A percentile compares a stretch with the other conserved stretches of the same genome.
These are phyloP conservation scores for Gobius niger DNA, from an alignment of 2,113 vertebrate species.

Conservation along the genomic window DNA sequence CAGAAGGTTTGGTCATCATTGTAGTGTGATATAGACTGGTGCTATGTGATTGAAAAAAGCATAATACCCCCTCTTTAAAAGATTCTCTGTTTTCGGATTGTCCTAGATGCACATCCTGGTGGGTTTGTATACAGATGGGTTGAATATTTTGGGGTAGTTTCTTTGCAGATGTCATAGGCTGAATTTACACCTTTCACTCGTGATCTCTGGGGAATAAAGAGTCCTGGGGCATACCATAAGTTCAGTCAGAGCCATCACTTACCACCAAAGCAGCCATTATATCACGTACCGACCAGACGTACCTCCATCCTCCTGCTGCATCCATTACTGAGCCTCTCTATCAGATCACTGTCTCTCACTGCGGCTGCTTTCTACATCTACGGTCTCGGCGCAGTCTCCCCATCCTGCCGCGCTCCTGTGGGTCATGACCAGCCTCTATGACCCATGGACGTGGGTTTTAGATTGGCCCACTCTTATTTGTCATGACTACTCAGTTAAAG, in stretches of 20 bases:
- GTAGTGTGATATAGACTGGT: too few relatives aligned
- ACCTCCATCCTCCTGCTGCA: slow-evolving; percentile 39
- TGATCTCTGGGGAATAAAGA: background rate
- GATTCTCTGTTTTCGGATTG: too few relatives aligned
- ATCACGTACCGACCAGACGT: slow-evolving; percentile 2
- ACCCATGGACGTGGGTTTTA: slow-evolving; percentile 31
- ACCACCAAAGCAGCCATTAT: background rate
- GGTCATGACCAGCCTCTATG: slow-evolving; percentile 52
- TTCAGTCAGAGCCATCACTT: background rate
- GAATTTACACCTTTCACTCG: background rate
- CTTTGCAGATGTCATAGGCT: background rate
- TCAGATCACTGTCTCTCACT: slow-evolving; percentile 43
- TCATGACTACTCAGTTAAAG: too few relatives aligned
- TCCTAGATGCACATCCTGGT: too few relatives aligned
- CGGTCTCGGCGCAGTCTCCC: slow-evolving; percentile 41
- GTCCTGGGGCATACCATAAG: background rate
- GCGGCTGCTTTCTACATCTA: slow-evolving; percentile 44
- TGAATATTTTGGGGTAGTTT: too few relatives aligned
- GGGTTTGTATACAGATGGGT: too few relatives aligned
- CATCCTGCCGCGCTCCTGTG: slow-evolving; percentile 54
- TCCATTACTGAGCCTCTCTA: slow-evolving; percentile 34
- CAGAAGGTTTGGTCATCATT: too few relatives aligned
- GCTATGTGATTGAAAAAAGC: too few relatives aligned
- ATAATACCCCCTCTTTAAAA: too few relatives aligned
- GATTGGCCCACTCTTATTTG: too few relatives aligned